Conservation (phyloP, 2,888 invertebrate species). For the Orthosia gothica region DNA sequence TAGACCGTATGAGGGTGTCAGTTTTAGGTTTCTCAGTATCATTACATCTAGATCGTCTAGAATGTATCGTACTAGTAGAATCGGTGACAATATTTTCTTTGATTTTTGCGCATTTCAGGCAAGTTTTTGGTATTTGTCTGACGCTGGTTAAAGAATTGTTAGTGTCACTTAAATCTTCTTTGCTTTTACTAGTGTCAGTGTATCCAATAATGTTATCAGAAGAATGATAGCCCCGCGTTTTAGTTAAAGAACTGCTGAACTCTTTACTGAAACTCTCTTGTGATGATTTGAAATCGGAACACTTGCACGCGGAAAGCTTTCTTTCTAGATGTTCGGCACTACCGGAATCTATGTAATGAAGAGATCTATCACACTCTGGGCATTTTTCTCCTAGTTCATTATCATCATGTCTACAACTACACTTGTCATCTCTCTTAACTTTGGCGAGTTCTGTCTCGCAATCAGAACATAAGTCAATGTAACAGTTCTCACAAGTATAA, state of each 20-base stretch:
- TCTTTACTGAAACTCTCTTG: constrained; percentile 89
- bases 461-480: constrained; percentile 87
- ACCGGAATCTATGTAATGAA: constrained; percentile 87
- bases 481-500: constrained; percentile 87
- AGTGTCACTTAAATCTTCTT: constrained; percentile 83
- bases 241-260: constrained; percentile 79
- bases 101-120: constrained; percentile 89
- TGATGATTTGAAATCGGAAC: constrained; percentile 87
- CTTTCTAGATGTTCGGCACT: constrained; percentile 85
- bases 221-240: constrained; percentile 88
- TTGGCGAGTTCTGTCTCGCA: constrained; percentile 84
- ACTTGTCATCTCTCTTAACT: constrained; percentile 80
- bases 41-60: constrained; percentile 83
- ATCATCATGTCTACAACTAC: constrained; percentile 78
- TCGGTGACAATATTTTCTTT: constrained; percentile 89
- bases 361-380: constrained; percentile 84
- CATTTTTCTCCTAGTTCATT: constrained; percentile 82
- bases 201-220: constrained; percentile 88
- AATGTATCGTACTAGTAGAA: constrained; percentile 76
- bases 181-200: constrained; percentile 80
- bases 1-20: constrained; percentile 87
- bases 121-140: constrained; percentile 85
- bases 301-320: constrained; percentile 83
- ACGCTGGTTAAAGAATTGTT: constrained; percentile 82
- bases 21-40: constrained; percentile 81